Evolutionary conservation across 2,888 invertebrate genomes (phyloP).

Genomic region (Eulithis prunata): DNA sequence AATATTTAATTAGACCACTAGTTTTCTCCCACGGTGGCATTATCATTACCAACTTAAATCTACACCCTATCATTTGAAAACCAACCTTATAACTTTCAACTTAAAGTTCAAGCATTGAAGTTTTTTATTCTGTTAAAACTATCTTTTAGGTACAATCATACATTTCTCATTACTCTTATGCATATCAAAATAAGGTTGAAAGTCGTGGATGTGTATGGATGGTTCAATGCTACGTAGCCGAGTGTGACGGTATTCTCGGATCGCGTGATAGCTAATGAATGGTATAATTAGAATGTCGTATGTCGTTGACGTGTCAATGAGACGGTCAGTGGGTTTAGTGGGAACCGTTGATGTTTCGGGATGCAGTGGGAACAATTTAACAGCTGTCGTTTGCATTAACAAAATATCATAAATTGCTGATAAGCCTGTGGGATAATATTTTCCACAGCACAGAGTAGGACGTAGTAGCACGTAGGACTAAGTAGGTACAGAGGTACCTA

Average conservation of each 20-base stretch:
- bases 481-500: no score
- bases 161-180: conserved; percentile 11
- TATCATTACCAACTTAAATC: conserved; percentile 26
- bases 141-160: not conserved
- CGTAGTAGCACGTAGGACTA: no score
- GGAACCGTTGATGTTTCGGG: conserved; percentile 29
- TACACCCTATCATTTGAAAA: conserved; percentile 4
- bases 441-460: no score
- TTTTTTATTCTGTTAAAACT: conserved; percentile 35
- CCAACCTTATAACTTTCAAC: conserved; percentile 35
- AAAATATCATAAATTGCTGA: conserved; percentile 26
- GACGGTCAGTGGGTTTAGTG: conserved; percentile 53
- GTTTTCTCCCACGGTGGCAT: conserved; percentile 75
- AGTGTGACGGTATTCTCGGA: conserved; percentile 67
- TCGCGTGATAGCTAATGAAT: conserved; percentile 74
- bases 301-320: conserved; percentile 61
- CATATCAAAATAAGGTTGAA: conserved; percentile 24
- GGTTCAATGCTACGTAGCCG: conserved; percentile 42
- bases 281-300: conserved; percentile 69
- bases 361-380: conserved; percentile 27
- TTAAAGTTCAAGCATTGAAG: conserved; percentile 19
- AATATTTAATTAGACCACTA: conserved; percentile 72
- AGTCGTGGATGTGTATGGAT: conserved; percentile 23
- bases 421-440: conserved; percentile 6
- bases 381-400: conserved; percentile 30